Conservation (phyloP, 2,888 invertebrate species). For the Crematogaster levior region DNA sequence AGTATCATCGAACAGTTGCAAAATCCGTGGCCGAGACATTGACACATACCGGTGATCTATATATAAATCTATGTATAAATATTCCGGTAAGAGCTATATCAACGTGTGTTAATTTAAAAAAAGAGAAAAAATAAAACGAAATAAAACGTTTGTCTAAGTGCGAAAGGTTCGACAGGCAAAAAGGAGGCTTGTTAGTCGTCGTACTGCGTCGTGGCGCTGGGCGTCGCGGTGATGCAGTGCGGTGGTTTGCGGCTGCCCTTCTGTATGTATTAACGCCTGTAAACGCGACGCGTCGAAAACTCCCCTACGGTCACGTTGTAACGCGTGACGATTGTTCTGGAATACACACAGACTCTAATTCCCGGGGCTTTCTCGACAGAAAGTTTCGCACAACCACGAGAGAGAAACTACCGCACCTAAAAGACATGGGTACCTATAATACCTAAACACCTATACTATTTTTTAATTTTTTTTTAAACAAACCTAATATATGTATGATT, state of each 20-base stretch:
- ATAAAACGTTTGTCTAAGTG: constrained; percentile 58
- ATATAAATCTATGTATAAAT: constrained; percentile 23
- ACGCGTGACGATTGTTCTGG: constrained; percentile 73
- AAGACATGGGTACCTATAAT: constrained; percentile 82
- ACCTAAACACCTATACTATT: constrained; percentile 78
- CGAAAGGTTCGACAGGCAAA: constrained; percentile 64
- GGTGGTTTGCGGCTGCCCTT: constrained; percentile 83
- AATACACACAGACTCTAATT: constrained; percentile 81
- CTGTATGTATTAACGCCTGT: constrained; percentile 74
- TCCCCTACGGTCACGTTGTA: constrained; percentile 72
- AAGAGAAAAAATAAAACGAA: constrained; percentile 21
- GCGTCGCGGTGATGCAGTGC: constrained; percentile 85
- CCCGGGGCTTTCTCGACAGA: constrained; percentile 83
- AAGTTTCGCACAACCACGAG: constrained; percentile 83
- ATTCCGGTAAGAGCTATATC: no score
- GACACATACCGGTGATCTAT: constrained; percentile 55
- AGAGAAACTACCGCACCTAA: constrained; percentile 84
- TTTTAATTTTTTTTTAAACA: background rate
- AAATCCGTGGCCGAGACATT: constrained; percentile 54
- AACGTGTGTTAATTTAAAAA: constrained; percentile 48
- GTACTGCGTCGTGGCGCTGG: constrained; percentile 85
- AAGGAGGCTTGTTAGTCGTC: constrained; percentile 84
- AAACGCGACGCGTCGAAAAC: constrained; percentile 75
- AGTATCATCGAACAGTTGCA: constrained; percentile 23
- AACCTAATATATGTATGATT: background rate